Percentiles rank a stretch among this genome's conserved stretches.
Conservation (phyloP, 1,140 invertebrate genomes). For the Drosophila pallidifrons region DNA sequence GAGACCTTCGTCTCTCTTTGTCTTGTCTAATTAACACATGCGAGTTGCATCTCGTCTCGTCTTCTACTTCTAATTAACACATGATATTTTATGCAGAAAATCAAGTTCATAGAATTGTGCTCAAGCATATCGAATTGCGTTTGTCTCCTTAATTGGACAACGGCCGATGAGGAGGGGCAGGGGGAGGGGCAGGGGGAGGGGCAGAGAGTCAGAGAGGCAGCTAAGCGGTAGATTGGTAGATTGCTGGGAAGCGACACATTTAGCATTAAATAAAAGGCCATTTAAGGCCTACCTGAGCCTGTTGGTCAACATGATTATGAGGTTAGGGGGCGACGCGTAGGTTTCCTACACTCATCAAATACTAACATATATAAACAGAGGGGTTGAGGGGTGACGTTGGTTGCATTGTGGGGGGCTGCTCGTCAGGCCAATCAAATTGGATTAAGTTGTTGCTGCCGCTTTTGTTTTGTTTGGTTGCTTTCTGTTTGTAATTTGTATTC, state of each 20-base stretch:
- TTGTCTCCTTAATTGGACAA: slow-evolving; percentile 59
- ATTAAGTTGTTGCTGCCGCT: slow-evolving; percentile 73
- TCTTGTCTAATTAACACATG: too few relatives aligned
- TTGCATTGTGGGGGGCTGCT: slow-evolving; percentile 26
- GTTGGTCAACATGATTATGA: slow-evolving; percentile 44
- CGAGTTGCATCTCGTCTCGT: too few relatives aligned
- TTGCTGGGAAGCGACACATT: slow-evolving; percentile 65
- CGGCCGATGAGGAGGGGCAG: not conserved
- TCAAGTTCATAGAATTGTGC: not conserved
- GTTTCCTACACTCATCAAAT: slow-evolving; percentile 31
- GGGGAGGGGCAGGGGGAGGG: not conserved
- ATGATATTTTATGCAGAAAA: too few relatives aligned
- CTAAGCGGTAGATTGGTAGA: not conserved
- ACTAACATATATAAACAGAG: slow-evolving; percentile 32
- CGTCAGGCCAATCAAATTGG: slow-evolving; percentile 74
- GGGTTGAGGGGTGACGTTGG: not conserved
- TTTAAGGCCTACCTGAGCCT: slow-evolving; percentile 63
- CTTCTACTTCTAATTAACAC: too few relatives aligned
- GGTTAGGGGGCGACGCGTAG: not conserved
- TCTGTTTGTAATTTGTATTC: slow-evolving; percentile 9
- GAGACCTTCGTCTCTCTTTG: too few relatives aligned
- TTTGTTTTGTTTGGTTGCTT: slow-evolving; percentile 45
- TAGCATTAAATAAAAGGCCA: slow-evolving; percentile 79
- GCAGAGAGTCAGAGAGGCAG: not conserved
- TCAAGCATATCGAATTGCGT: slow-evolving; percentile 48